phyloP scores from a whole-genome alignment of 2,888 invertebrate genomes.

The Eupithecia exiguata region DNA sequence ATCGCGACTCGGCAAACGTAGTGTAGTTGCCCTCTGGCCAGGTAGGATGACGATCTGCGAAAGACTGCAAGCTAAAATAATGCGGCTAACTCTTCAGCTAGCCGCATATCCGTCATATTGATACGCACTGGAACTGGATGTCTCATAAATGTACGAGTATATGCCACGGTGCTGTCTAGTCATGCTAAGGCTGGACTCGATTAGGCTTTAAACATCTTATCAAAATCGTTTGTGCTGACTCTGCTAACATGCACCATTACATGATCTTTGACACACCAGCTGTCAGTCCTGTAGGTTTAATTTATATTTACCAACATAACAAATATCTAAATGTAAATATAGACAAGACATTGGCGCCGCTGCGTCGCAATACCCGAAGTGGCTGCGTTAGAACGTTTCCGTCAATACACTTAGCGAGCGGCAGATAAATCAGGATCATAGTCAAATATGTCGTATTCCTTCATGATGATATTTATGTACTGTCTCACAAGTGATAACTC shows the following conservation, averaged over 20 bases:
- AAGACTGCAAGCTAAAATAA: too few relatives aligned
- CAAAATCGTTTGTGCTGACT: background rate
- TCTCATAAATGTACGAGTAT: too few relatives aligned
- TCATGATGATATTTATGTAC: constrained; percentile 10
- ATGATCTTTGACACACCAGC: background rate
- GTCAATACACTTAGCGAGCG: constrained; percentile 45
- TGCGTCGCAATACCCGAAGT: constrained; percentile 31
- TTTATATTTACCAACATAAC: background rate
- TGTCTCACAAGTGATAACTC: background rate
- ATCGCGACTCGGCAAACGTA: too few relatives aligned
- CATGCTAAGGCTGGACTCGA: background rate
- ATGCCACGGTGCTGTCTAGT: too few relatives aligned
- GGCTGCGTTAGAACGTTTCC: constrained; percentile 29
- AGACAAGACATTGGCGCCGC: constrained; percentile 29
- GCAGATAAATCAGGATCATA: constrained; percentile 41
- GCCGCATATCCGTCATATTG: too few relatives aligned
- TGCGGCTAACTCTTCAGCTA: too few relatives aligned
- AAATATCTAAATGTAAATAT: constrained; percentile 9
- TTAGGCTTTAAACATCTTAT: background rate
- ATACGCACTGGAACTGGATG: too few relatives aligned
- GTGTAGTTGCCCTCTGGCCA: too few relatives aligned
- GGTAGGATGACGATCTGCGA: too few relatives aligned
- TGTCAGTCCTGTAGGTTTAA: background rate
- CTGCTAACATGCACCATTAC: background rate
- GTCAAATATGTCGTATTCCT: constrained; percentile 40